These are phyloP conservation scores for Drosophila grimshawi DNA, from an alignment of 1,140 invertebrate genomes.

Conservation along the genomic window DNA sequence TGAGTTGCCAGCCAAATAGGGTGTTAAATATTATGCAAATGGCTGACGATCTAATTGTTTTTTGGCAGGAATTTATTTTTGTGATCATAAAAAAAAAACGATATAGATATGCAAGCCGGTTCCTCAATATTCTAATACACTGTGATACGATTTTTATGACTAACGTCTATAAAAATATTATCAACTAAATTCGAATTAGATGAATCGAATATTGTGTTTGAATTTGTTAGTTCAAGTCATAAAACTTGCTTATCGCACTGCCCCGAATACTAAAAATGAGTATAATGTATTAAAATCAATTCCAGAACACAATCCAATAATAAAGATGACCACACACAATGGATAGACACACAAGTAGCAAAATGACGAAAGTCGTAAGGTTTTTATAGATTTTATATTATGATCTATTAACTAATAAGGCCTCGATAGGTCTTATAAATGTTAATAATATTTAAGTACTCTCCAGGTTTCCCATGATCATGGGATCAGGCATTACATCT, in stretches of 20 bases:
- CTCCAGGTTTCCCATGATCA: background rate
- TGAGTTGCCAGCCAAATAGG: background rate
- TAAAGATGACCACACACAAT: constrained; percentile 58
- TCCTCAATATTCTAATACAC: constrained; percentile 36
- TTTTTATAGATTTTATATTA: constrained; percentile 70
- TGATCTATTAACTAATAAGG: constrained; percentile 73
- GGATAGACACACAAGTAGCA: constrained; percentile 52
- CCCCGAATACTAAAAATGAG: constrained; percentile 10
- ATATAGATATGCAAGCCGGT: constrained; percentile 27
- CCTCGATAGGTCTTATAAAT: constrained; percentile 23
- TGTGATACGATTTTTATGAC: constrained; percentile 32
- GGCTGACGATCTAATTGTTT: constrained; percentile 53
- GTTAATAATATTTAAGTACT: background rate
- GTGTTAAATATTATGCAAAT: constrained; percentile 62
- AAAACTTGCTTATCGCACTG: constrained; percentile 62
- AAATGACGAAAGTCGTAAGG: constrained; percentile 43
- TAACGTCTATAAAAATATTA: constrained; percentile 61
- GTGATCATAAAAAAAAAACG: constrained; percentile 59
- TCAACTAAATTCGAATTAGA: constrained; percentile 74
- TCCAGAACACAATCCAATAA: constrained; percentile 41
- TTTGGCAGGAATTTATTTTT: constrained; percentile 52
- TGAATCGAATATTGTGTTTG: constrained; percentile 56
- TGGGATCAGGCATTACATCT: background rate
- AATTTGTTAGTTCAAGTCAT: constrained; percentile 45
- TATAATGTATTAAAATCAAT: constrained; percentile 21